Conservation (phyloP, 30 jellyfish, hydroid and myxozoan species). For the Clytia hemisphaerica region DNA sequence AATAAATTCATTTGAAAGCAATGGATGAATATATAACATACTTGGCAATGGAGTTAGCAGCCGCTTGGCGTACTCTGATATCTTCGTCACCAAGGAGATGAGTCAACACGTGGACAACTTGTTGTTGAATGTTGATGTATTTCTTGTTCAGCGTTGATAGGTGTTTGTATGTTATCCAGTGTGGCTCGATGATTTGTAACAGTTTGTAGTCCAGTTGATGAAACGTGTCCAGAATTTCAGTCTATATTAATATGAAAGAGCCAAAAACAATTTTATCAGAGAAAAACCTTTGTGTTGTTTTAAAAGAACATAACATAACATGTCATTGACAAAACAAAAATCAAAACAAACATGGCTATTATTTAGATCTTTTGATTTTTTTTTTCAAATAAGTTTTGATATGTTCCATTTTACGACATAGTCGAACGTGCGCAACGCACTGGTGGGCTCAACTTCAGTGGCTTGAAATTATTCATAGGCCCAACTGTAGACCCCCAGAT, state of each 20-base stretch:
- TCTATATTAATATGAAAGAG: conserved; percentile 31
- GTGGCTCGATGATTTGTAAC: background rate
- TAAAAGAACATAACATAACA: no score
- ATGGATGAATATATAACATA: no score
- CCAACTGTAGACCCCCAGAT: no score
- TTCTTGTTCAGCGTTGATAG: conserved; percentile 7
- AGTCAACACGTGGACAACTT: conserved; percentile 24
- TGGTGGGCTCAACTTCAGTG: no score
- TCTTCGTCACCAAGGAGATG: conserved; percentile 68
- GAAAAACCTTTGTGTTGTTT: no score
- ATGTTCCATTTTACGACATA: no score
- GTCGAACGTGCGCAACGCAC: no score
- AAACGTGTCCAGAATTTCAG: conserved; percentile 51
- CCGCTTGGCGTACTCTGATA: conserved; percentile 81
- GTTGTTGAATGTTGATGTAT: conserved; percentile 33
- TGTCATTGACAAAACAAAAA: background rate
- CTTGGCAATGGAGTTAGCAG: conserved; percentile 68
- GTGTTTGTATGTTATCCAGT: conserved; percentile 45
- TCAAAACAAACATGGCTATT: background rate
- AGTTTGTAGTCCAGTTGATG: conserved; percentile 11
- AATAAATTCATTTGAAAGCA: no score
- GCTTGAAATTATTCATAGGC: no score
- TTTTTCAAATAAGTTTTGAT: no score
- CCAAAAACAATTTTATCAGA: no score
- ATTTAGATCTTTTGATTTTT: background rate